These are phyloP conservation scores for Drosophila rellima DNA, from an alignment of 2,888 invertebrate species.

Conservation along the genomic window DNA sequence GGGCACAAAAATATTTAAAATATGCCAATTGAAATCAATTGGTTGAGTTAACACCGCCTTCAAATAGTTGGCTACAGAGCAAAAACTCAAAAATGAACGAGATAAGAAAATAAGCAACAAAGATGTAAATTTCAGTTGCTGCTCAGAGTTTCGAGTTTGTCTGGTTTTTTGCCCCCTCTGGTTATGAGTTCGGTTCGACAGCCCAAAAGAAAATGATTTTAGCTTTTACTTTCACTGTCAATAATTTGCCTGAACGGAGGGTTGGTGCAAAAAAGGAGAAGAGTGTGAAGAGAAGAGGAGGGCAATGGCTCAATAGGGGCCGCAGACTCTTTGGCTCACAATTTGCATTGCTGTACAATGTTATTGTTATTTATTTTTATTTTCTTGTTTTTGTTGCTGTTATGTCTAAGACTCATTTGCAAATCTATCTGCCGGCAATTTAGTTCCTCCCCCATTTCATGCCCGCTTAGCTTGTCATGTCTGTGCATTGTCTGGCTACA, in stretches of 20 bases:
- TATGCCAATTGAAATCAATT: conserved; percentile 52
- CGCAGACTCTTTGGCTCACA: conserved; percentile 50
- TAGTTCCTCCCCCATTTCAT: conserved; percentile 23
- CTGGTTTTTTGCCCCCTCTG: conserved; percentile 16
- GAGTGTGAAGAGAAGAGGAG: background rate
- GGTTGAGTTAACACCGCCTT: conserved; percentile 41
- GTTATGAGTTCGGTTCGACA: conserved; percentile 64
- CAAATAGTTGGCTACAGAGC: conserved; percentile 25
- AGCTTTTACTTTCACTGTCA: conserved; percentile 84
- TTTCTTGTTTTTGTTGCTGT: conserved; percentile 25
- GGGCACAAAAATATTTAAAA: conserved; percentile 27
- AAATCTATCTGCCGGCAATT: conserved; percentile 77
- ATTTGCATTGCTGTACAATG: conserved; percentile 64
- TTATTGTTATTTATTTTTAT: conserved; percentile 31
- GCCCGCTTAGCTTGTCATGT: conserved; percentile 21
- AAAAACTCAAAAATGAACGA: conserved; percentile 7
- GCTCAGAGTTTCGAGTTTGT: conserved; percentile 14
- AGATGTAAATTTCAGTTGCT: conserved; percentile 59
- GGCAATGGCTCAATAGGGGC: conserved; percentile 38
- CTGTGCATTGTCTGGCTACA: conserved; percentile 63
- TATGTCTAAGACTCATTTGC: conserved; percentile 70
- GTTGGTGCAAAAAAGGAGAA: background rate
- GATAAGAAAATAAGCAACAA: conserved; percentile 11
- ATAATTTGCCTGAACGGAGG: conserved; percentile 72
- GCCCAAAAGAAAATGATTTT: conserved; percentile 68